phyloP scores from a whole-genome alignment of 2,888 invertebrate genomes.

The Sinodicranocentrus sp. region DNA sequence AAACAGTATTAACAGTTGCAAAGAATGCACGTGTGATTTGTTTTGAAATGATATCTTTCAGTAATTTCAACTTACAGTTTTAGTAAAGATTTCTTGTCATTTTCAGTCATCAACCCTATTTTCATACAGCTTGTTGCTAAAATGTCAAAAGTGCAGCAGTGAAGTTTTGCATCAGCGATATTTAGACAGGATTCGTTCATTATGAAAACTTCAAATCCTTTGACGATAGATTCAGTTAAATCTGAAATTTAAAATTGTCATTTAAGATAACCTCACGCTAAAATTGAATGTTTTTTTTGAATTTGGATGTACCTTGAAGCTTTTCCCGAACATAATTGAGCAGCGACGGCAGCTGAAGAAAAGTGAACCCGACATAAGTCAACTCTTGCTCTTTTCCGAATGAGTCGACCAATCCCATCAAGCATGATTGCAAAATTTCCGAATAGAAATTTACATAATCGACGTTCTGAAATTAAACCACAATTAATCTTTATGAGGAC shows the following conservation, averaged over 20 bases:
- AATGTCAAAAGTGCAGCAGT: conserved; percentile 91
- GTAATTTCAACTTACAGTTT: conserved; percentile 80
- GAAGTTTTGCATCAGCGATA: conserved; percentile 92
- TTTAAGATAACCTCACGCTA: background rate
- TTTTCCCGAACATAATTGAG: conserved; percentile 84
- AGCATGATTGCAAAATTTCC: conserved; percentile 92
- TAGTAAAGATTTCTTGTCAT: conserved; percentile 86
- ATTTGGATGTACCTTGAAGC: conserved; percentile 77
- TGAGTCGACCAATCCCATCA: conserved; percentile 93
- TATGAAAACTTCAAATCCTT: conserved; percentile 90
- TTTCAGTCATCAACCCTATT: conserved; percentile 88
- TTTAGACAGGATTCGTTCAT: conserved; percentile 91
- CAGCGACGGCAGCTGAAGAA: conserved; percentile 92
- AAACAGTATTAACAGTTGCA: background rate
- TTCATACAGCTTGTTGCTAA: conserved; percentile 90
- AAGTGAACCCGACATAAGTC: conserved; percentile 96
- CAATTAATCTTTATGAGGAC: too few relatives aligned
- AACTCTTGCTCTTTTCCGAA: conserved; percentile 89
- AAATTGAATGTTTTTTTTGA: background rate
- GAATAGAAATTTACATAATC: conserved; percentile 89
- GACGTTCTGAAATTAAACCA: conserved; percentile 80
- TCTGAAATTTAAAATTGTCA: conserved; percentile 40
- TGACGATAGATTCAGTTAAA: conserved; percentile 83
- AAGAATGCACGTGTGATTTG: too few relatives aligned
- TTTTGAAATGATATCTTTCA: too few relatives aligned